Conservation (phyloP, 2,797 vertebrate species). For the Parambassis ranga region DNA sequence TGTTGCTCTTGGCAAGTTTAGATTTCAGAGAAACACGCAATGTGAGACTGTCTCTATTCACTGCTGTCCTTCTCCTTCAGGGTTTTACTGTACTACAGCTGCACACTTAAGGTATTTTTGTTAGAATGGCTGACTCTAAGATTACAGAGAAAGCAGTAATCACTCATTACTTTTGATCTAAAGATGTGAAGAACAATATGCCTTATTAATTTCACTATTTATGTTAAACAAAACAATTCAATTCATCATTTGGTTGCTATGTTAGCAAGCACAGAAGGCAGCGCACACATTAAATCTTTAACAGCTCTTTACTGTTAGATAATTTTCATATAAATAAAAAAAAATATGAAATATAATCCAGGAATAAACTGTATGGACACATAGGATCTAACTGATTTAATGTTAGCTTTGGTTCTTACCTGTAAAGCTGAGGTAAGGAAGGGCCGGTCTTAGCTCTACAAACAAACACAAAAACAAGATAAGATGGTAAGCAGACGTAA, state of each 20-base stretch:
- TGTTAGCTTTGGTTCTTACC: slow-evolving; percentile 34
- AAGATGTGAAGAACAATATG: too few relatives aligned
- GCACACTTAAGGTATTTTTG: not conserved
- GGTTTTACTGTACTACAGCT: not conserved
- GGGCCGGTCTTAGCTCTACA: not conserved
- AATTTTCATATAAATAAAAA: too few relatives aligned
- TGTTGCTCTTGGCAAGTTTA: slow-evolving; percentile 25
- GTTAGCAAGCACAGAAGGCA: too few relatives aligned
- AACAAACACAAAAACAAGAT: slow-evolving; percentile 3
- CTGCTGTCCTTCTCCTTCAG: not conserved
- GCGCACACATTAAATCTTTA: too few relatives aligned
- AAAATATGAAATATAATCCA: too few relatives aligned
- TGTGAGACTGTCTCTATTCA: not conserved
- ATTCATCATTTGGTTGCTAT: too few relatives aligned
- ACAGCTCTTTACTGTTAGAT: too few relatives aligned
- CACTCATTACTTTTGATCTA: too few relatives aligned
- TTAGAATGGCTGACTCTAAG: not conserved
- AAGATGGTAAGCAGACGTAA: too few relatives aligned
- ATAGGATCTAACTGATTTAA: not conserved
- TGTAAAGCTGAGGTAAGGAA: not conserved
- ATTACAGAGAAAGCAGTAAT: not conserved
- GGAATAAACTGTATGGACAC: not conserved
- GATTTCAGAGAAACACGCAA: slow-evolving; percentile 19
- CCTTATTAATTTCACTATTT: too few relatives aligned
- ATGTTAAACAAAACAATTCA: too few relatives aligned